Evolutionary conservation across 2,113 vertebrate species (phyloP).

Genomic region (Calypte anna): DNA sequence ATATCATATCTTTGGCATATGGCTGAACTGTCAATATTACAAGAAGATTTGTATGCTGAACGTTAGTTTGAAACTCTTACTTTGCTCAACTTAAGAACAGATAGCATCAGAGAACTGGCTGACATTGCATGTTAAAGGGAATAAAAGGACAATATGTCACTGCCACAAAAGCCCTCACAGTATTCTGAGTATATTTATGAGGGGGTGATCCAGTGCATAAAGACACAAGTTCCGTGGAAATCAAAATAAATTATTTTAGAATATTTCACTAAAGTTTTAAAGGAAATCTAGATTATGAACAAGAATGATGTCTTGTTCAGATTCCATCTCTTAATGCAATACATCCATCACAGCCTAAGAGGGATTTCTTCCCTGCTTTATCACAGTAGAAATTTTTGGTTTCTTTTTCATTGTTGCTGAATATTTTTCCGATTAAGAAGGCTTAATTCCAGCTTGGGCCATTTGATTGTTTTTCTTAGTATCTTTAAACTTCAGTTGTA

Average conservation of each 20-base stretch:
- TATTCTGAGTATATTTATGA: background rate
- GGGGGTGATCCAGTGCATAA: background rate
- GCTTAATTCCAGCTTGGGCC: constrained; percentile 10
- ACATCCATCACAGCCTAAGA: background rate
- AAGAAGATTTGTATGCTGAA: background rate
- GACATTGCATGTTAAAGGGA: background rate
- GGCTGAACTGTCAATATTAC: background rate
- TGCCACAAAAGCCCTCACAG: background rate
- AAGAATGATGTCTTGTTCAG: background rate
- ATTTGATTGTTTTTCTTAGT: constrained; percentile 33
- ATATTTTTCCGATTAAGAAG: background rate
- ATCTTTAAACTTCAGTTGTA: constrained; percentile 54
- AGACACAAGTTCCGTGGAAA: background rate
- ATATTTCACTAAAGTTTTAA: background rate
- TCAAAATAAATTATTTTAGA: background rate
- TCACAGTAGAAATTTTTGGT: background rate
- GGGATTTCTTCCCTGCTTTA: background rate
- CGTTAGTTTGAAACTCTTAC: background rate
- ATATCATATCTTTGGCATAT: accelerated
- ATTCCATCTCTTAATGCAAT: background rate
- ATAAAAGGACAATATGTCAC: background rate
- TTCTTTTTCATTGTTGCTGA: background rate
- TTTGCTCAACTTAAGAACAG: background rate
- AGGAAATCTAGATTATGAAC: background rate
- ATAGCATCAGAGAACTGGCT: background rate